Evolutionary conservation across 2,888 invertebrate genomes (phyloP).

Genomic region (Drosophila tanythrix): DNA sequence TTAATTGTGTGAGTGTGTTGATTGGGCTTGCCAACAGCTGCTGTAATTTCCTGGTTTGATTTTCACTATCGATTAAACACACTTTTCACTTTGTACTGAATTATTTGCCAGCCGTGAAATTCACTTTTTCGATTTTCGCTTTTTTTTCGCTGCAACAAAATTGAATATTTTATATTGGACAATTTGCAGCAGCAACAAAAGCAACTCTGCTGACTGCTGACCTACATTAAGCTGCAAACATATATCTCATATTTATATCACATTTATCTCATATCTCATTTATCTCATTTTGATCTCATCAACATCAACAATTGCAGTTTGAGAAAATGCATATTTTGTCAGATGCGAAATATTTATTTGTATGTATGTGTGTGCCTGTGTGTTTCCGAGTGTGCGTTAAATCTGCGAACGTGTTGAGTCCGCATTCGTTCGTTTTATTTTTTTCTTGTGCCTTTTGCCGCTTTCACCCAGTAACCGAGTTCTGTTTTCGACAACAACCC

Average conservation of each 20-base stretch:
- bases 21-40: constrained; percentile 31
- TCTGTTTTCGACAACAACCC: constrained; percentile 54
- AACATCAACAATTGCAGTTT: constrained; percentile 46
- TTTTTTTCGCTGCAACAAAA: constrained; percentile 24
- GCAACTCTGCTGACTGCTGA: constrained; percentile 42
- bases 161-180: constrained; percentile 34
- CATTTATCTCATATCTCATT: constrained; percentile 19
- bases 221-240: constrained; percentile 64
- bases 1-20: constrained; percentile 15
- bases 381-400: constrained; percentile 9
- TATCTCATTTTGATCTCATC: constrained; percentile 37
- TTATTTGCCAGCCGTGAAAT: not conserved
- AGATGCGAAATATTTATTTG: constrained; percentile 20
- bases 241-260: constrained; percentile 7
- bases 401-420: constrained; percentile 36
- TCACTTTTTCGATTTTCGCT: constrained; percentile 44
- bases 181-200: constrained; percentile 40
- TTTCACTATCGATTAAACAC: constrained; percentile 77
- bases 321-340: constrained; percentile 41
- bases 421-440: constrained; percentile 30
- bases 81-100: constrained; percentile 51
- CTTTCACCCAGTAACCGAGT: constrained; percentile 83
- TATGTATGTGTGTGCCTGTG: constrained; percentile 9
- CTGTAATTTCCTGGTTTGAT: constrained; percentile 46
- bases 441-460: constrained; percentile 44